Base-by-base conservation (phyloP, 2,888 invertebrate genomes). In the Caenorhabditis plicata region DNA sequence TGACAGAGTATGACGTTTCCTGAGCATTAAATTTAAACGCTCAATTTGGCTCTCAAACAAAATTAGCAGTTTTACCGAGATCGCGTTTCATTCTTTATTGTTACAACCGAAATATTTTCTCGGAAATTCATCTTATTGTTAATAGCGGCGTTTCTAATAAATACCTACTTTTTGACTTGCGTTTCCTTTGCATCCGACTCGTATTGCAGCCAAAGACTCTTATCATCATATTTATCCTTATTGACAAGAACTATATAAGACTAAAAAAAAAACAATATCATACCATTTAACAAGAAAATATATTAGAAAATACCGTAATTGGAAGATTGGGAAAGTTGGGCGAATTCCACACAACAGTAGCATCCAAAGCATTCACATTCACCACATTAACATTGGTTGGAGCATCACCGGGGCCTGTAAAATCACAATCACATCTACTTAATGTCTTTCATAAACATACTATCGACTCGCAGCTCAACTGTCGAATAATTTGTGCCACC, bases 241-340 rank as follows among this genome's bases (percentile, higher is more conserved):
- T 46, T 49, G 1, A 49, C 49, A 15, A 60, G 44, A 13, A 60
- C 39, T n/a, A 53, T 60, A 41, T 54, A 64, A 25, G 40, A 47
- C 55, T 58, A 47, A 36, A 53, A 36, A 20, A 31, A 19, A 11
- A 23, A 17, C 23, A 19, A 13, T 11, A 17, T n/a, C n/a, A n/a
- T n/a, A n/a, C n/a, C n/a, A n/a, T n/a, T n/a, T 9, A 32, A 32
- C 11, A 11, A 13, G 4, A 11, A 39, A 8, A 17, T 20, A 39
- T 5, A 19, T 29, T 9, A 11, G 7, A 25, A 13, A 39, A 36
- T 40, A 58, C 60, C 25, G 49, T 49, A 20, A 71, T 67, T 3
- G 60, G 53, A 8, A 50, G 41, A 36, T 71, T 71, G 2, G 64
- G 60, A 36, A 64, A 56, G 29, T 57, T 47, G 1, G 64, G 66